Percentiles rank a stretch among this genome's conserved stretches.
Evolutionary conservation across 1,140 invertebrate species (phyloP).

Genomic region (Odontomachus brunneus): DNA sequence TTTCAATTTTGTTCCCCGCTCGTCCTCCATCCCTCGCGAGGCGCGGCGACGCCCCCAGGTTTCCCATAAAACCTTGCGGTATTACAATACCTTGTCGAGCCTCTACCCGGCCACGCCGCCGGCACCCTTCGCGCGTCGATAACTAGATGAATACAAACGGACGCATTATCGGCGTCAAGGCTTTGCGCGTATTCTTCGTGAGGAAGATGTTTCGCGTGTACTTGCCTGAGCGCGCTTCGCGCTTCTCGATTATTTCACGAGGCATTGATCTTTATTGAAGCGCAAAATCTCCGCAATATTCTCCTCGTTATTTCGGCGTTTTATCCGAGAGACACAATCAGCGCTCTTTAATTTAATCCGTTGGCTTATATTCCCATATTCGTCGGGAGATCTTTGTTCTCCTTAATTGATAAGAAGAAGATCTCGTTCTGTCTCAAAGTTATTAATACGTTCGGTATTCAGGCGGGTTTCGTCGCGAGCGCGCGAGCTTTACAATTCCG

Average conservation of each 20-base stretch:
- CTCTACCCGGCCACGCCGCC: constrained; percentile 55
- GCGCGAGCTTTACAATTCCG: constrained; percentile 24
- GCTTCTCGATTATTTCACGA: not conserved
- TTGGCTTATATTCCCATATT: no score
- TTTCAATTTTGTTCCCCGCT: constrained; percentile 83
- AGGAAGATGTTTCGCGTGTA: constrained; percentile 27
- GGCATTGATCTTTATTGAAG: constrained; percentile 25
- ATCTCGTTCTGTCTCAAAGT: not conserved
- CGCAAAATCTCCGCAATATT: no score
- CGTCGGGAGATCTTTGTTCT: not conserved
- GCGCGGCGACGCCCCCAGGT: constrained; percentile 74
- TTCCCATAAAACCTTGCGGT: constrained; percentile 81
- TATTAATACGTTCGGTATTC: constrained; percentile 44
- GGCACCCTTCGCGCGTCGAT: constrained; percentile 71
- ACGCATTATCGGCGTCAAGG: constrained; percentile 75
- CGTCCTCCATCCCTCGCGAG: constrained; percentile 61
- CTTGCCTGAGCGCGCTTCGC: no score
- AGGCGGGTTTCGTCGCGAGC: not conserved
- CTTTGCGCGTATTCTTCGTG: constrained; percentile 1
- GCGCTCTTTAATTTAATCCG: no score
- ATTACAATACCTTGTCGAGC: constrained; percentile 79
- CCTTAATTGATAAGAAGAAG: not conserved
- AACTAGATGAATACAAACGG: constrained; percentile 82
- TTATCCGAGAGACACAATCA: no score
- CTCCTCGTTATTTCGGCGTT: not conserved